A percentile compares a stretch with the other conserved stretches of the same genome.
These are phyloP conservation scores for Molossus molossus DNA, from an alignment of 2,797 vertebrate genomes.

Conservation along the genomic window DNA sequence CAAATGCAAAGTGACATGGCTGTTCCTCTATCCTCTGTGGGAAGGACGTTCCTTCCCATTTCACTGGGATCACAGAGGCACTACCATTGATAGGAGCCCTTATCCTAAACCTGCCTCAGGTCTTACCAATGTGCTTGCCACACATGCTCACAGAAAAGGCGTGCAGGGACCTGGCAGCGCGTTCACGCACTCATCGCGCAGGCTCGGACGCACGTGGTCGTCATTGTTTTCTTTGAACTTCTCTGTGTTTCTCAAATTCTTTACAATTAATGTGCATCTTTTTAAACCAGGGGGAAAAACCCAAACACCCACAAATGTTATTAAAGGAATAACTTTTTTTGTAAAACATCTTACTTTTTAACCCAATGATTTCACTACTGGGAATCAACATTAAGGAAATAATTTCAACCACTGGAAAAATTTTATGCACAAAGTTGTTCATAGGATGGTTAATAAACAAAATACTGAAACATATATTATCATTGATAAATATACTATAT, in stretches of 20 bases:
- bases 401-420: constrained; percentile 2
- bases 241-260: background rate
- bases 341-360: constrained; percentile 1
- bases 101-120: background rate
- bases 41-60: background rate
- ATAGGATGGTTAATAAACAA: background rate
- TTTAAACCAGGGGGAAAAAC: background rate
- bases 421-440: background rate
- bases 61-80: background rate
- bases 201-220: background rate
- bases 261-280: background rate
- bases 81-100: background rate
- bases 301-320: background rate
- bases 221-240: background rate
- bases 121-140: background rate
- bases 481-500: background rate
- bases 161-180: accelerated
- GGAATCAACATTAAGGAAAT: constrained; percentile 6
- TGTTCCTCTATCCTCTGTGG: background rate
- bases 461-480: background rate
- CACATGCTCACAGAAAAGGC: background rate
- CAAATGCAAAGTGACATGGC: accelerated
- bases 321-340: background rate
- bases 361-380: constrained; percentile 4
- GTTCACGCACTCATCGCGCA: background rate